phyloP scores from a whole-genome alignment of 2,888 invertebrate genomes.

The Apodemia zela region DNA sequence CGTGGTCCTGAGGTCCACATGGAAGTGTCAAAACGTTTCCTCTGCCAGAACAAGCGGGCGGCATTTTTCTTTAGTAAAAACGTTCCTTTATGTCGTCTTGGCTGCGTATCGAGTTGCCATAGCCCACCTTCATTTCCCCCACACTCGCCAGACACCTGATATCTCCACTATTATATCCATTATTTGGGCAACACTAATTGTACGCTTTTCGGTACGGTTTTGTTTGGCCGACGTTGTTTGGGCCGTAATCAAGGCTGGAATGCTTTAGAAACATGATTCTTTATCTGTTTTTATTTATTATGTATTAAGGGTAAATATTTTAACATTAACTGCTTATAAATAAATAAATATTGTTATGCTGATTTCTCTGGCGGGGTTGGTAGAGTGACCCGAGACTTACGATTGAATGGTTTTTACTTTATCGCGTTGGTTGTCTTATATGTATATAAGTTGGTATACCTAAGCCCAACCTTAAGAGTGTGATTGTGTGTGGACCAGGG shows the following conservation, averaged over 20 bases:
- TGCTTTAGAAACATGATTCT: not conserved
- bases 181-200: slow-evolving; percentile 41
- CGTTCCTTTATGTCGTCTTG: slow-evolving; percentile 1
- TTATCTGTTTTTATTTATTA: not conserved
- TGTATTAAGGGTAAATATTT: slow-evolving; percentile 4
- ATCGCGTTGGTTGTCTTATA: too few relatives aligned
- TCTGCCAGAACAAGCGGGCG: not conserved
- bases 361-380: too few relatives aligned
- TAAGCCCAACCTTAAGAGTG: too few relatives aligned
- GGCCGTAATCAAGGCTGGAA: slow-evolving; percentile 14
- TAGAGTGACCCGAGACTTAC: too few relatives aligned
- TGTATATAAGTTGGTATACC: too few relatives aligned
- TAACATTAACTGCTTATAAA: slow-evolving; percentile 1
- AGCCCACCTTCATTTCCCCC: slow-evolving; percentile 24
- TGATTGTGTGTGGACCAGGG: too few relatives aligned
- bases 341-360: slow-evolving; percentile 16
- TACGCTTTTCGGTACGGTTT: slow-evolving; percentile 31
- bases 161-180: slow-evolving; percentile 37
- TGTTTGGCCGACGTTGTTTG: slow-evolving; percentile 17
- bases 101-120: slow-evolving; percentile 29
- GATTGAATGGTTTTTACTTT: too few relatives aligned
- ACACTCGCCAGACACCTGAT: slow-evolving; percentile 35
- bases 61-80: slow-evolving; percentile 5
- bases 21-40: not conserved
- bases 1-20: not conserved